These are phyloP conservation scores for Tipula confusa DNA, from an alignment of 2,888 invertebrate genomes.

Conservation along the genomic window DNA sequence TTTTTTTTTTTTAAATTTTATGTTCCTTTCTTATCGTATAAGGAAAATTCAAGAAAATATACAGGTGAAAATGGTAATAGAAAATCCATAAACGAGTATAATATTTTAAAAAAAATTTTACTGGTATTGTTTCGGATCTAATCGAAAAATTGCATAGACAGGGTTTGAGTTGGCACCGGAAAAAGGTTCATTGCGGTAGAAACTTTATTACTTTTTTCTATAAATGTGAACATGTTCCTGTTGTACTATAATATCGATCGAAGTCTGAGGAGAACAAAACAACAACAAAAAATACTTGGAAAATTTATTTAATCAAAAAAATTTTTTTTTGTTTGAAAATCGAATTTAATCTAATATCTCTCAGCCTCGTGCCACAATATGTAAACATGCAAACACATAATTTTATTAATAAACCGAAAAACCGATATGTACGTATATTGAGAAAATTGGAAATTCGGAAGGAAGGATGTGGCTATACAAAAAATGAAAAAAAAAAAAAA, in stretches of 20 bases:
- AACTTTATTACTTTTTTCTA: background rate
- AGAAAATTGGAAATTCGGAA: background rate
- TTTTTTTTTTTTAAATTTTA: too few species aligned
- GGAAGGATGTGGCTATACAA: background rate
- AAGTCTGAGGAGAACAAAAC: background rate
- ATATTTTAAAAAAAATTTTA: background rate
- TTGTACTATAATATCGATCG: background rate
- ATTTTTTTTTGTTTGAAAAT: background rate
- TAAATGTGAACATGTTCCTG: background rate
- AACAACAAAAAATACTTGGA: background rate
- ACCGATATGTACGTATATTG: background rate
- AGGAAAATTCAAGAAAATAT: background rate
- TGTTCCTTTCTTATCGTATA: background rate
- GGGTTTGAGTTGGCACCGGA: background rate
- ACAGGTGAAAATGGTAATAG: conserved; percentile 20
- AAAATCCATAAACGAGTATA: background rate
- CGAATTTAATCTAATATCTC: background rate
- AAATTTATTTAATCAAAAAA: conserved; percentile 1
- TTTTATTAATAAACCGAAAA: background rate
- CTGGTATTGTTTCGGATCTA: background rate
- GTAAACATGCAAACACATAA: background rate
- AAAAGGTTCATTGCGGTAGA: background rate
- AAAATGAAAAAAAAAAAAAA: background rate
- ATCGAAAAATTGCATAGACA: background rate
- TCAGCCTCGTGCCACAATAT: background rate